Percentiles rank a stretch among this genome's conserved stretches.
Evolutionary conservation across 2,113 vertebrate species (phyloP).

Genomic region (Aythya baeri): DNA sequence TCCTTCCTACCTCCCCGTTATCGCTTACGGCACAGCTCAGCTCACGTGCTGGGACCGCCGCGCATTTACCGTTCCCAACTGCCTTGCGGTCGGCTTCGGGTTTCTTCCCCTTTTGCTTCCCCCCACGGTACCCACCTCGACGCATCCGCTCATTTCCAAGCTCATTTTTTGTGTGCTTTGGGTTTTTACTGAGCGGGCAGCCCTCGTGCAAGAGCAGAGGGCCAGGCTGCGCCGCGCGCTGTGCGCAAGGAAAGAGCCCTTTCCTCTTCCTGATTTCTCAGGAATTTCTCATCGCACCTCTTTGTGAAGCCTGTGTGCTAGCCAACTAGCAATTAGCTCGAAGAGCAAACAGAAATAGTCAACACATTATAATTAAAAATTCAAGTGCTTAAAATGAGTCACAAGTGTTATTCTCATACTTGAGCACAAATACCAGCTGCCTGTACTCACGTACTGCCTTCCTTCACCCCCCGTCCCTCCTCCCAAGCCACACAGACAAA

Average conservation of each 20-base stretch:
- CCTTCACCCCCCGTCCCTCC: background rate
- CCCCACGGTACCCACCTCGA: background rate
- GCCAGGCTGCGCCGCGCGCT: background rate
- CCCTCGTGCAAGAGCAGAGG: fast-evolving
- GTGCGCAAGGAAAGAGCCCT: background rate
- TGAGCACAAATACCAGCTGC: conserved; percentile 45
- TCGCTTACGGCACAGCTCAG: background rate
- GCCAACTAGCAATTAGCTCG: background rate
- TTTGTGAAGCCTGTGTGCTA: background rate
- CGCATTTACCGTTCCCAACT: fast-evolving
- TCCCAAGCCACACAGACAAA: background rate
- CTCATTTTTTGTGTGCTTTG: background rate
- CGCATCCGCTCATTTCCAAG: background rate
- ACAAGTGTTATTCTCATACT: conserved; percentile 16
- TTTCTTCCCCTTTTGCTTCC: background rate
- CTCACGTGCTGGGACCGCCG: fast-evolving
- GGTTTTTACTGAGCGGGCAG: background rate
- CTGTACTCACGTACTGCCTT: background rate
- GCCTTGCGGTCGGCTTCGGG: background rate
- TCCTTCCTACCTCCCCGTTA: background rate
- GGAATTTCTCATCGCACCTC: background rate
- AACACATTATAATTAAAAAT: background rate
- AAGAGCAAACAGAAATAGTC: conserved; percentile 18
- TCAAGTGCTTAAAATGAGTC: conserved; percentile 6
- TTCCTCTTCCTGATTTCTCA: background rate